phyloP scores from a whole-genome alignment of 2,888 invertebrate species.

The Limenitis camilla region DNA sequence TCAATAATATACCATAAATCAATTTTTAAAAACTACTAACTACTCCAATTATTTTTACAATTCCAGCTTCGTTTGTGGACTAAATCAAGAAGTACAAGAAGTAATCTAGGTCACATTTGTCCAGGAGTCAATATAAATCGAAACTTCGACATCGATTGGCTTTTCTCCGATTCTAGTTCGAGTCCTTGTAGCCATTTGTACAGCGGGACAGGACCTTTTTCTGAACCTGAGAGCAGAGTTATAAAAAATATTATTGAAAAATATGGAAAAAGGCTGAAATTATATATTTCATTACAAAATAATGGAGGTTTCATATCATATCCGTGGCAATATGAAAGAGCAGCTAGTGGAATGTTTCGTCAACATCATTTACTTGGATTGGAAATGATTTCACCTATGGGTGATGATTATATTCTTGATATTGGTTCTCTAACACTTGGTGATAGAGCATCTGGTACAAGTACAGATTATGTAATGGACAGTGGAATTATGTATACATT shows the following conservation, averaged over 20 bases:
- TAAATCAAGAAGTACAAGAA: too few relatives aligned
- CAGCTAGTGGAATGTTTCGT: slow-evolving; percentile 54
- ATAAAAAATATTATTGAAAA: slow-evolving; percentile 72
- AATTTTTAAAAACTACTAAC: neutral
- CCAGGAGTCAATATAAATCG: slow-evolving; percentile 83
- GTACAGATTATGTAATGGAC: slow-evolving; percentile 46
- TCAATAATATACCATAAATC: neutral
- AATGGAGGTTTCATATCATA: slow-evolving; percentile 79
- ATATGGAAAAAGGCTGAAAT: slow-evolving; percentile 59
- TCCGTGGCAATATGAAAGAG: slow-evolving; percentile 78
- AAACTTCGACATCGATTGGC: slow-evolving; percentile 84
- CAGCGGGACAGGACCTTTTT: slow-evolving; percentile 76
- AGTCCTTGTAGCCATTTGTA: slow-evolving; percentile 78
- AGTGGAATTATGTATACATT: slow-evolving; percentile 42
- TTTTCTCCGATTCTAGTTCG: slow-evolving; percentile 71
- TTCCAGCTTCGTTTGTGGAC: too few relatives aligned
- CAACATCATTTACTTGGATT: slow-evolving; percentile 46
- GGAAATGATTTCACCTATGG: slow-evolving; percentile 42
- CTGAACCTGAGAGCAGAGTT: slow-evolving; percentile 78
- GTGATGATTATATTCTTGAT: slow-evolving; percentile 38
- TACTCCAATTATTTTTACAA: too few relatives aligned
- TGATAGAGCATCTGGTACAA: slow-evolving; percentile 55
- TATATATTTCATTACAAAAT: slow-evolving; percentile 85
- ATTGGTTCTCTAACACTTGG: slow-evolving; percentile 42
- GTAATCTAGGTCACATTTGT: too few relatives aligned